These are phyloP conservation scores for Brachionus manjavacas DNA, from an alignment of 1,140 invertebrate genomes.

Conservation along the genomic window DNA sequence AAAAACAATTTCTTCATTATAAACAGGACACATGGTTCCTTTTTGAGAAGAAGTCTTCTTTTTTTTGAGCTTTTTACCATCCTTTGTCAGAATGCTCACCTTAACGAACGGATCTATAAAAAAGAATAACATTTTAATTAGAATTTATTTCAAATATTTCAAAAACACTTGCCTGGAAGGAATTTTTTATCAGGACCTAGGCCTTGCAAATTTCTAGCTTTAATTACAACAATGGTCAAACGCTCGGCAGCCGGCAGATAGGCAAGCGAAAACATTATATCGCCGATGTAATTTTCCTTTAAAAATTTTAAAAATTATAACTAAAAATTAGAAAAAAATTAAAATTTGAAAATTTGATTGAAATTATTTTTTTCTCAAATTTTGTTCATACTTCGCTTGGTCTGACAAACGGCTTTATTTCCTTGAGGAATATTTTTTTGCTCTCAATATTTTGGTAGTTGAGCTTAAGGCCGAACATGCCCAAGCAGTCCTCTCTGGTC, in stretches of 20 bases:
- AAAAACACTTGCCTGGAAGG: constrained; percentile 25
- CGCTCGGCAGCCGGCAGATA: constrained; percentile 79
- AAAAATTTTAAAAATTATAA: not conserved
- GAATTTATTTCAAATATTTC: no score
- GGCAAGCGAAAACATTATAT: constrained; percentile 73
- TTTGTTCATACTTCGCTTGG: constrained; percentile 47
- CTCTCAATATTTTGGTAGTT: constrained; percentile 49
- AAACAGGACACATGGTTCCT: constrained; percentile 90
- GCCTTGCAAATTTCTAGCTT: constrained; percentile 73
- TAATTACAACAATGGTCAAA: constrained; percentile 73
- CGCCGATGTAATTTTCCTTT: constrained; percentile 54
- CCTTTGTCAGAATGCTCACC: constrained; percentile 83
- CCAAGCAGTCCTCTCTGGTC: constrained; percentile 53
- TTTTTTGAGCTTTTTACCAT: constrained; percentile 93
- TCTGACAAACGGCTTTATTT: constrained; percentile 48
- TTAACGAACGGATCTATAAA: constrained; percentile 75
- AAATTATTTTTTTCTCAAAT: constrained; percentile 12
- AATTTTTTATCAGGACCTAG: constrained; percentile 47
- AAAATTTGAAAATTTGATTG: not conserved
- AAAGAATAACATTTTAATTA: constrained; percentile 46
- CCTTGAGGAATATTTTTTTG: constrained; percentile 51
- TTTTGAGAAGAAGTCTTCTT: constrained; percentile 99
- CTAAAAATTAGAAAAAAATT: no score
- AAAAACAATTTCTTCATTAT: constrained; percentile 84
- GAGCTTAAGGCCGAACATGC: constrained; percentile 50